These are phyloP conservation scores for Antennarius maculatus DNA, from an alignment of 2,797 vertebrate species.

Conservation along the genomic window DNA sequence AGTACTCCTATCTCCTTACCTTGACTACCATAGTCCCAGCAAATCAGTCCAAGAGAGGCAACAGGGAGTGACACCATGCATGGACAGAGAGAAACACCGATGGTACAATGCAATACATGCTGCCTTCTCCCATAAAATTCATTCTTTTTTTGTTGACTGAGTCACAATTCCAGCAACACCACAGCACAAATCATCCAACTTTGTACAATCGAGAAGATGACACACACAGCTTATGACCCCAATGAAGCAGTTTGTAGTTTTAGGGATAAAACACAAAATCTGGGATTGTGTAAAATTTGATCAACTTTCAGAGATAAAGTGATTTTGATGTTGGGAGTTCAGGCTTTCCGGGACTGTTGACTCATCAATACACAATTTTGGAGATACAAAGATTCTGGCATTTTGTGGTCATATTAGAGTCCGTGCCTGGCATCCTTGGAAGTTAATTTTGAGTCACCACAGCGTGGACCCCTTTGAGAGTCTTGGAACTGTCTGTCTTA, in stretches of 20 bases:
- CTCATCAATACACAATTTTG: no score
- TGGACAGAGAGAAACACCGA: conserved; percentile 58
- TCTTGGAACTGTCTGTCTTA: no score
- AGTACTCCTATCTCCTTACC: not conserved
- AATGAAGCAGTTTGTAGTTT: not conserved
- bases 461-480: no score
- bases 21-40: conserved; percentile 38
- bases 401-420: no score
- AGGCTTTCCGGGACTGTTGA: no score
- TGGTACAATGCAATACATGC: conserved; percentile 50
- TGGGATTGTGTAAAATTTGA: no score
- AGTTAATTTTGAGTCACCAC: no score
- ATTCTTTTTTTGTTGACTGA: conserved; percentile 18
- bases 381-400: no score
- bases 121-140: conserved; percentile 37
- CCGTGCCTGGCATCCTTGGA: no score
- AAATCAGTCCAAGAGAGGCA: conserved; percentile 56
- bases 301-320: no score
- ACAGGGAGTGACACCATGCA: conserved; percentile 53
- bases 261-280: not conserved
- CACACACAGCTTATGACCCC: not conserved
- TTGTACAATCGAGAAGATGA: conserved; percentile 28
- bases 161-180: conserved; percentile 20
- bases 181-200: conserved; percentile 28
- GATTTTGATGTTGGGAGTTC: no score